Evolutionary conservation across 2,797 vertebrate genomes (phyloP).

Genomic region (Macrochelys suwanniensis): DNA sequence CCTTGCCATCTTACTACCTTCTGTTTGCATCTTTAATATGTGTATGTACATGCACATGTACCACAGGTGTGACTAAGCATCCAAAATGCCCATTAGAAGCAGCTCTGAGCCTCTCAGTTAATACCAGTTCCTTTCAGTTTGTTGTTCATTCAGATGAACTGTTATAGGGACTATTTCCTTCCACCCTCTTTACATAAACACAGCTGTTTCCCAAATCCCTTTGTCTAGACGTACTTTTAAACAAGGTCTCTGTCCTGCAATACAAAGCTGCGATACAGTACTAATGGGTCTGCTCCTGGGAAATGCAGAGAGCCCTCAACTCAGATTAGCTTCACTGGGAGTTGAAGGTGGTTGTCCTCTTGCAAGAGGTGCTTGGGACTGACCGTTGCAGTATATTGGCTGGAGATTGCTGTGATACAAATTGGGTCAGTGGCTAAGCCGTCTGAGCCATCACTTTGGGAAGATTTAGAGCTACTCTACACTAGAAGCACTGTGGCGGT

Average conservation of each 20-base stretch:
- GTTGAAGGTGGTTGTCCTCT: not conserved
- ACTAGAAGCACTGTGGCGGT: too few relatives aligned
- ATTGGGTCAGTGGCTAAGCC: not conserved
- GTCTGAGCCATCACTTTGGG: not conserved
- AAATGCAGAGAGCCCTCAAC: not conserved
- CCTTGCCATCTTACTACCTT: not conserved
- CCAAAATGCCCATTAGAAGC: conserved; percentile 45
- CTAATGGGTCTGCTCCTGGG: not conserved
- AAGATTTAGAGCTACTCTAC: not conserved
- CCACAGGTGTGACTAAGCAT: conserved; percentile 33
- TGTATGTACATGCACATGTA: conserved; percentile 22
- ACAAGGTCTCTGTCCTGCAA: not conserved
- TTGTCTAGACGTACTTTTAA: not conserved
- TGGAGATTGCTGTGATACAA: not conserved
- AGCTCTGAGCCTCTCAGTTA: conserved; percentile 34
- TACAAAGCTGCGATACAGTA: not conserved
- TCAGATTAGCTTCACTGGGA: not conserved
- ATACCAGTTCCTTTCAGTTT: not conserved
- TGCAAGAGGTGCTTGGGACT: not conserved
- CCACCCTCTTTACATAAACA: not conserved
- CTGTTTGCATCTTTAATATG: conserved; percentile 53
- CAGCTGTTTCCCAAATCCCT: not conserved
- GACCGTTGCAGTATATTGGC: not conserved
- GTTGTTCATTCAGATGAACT: not conserved
- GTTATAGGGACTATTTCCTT: not conserved